phyloP scores from a whole-genome alignment of 2,113 vertebrate genomes.

The Lathamus discolor region DNA sequence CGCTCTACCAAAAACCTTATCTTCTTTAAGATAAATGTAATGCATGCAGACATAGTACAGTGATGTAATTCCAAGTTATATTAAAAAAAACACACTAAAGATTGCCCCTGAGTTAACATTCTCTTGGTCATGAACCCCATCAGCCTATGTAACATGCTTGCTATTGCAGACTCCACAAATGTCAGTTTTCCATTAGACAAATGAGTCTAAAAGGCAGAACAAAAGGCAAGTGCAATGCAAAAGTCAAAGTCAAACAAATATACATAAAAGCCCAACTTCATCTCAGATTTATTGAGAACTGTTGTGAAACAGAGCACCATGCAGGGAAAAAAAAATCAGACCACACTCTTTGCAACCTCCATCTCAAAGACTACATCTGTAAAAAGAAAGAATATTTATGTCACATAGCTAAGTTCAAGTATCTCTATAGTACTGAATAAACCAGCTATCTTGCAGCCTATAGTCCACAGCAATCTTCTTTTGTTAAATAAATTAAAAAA shows the following conservation, averaged over 20 bases:
- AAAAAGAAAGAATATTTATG: not conserved
- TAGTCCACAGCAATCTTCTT: not conserved
- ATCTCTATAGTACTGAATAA: not conserved
- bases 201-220: constrained; percentile 21
- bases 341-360: not conserved
- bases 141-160: not conserved
- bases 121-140: not conserved
- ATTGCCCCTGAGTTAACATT: not conserved
- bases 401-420: not conserved
- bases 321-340: not conserved
- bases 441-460: not conserved
- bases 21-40: constrained; percentile 25
- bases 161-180: constrained; percentile 29
- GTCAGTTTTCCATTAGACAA: constrained; percentile 19
- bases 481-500: not conserved
- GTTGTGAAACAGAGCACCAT: not conserved
- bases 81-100: not conserved
- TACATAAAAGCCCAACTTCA: not conserved
- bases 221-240: constrained; percentile 28
- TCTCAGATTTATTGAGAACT: not conserved
- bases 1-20: not conserved
- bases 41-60: not conserved
- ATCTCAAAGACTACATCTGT: not conserved
- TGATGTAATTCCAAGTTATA: constrained; percentile 31
- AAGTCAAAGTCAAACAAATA: not conserved